Conservation (phyloP, 2,113 vertebrate genomes). For the Eurystomus gularis region DNA sequence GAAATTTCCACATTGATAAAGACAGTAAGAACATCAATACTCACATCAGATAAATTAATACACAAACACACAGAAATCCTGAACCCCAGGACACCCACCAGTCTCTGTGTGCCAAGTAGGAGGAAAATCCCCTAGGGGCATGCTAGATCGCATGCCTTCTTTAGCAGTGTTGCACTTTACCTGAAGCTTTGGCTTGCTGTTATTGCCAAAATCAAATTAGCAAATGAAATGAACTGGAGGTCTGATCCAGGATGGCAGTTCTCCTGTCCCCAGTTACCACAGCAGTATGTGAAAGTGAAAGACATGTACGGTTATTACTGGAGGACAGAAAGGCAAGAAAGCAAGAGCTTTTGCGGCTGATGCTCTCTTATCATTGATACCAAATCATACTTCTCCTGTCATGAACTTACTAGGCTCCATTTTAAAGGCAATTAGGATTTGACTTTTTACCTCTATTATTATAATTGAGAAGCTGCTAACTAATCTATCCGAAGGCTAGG, state of each 20-base stretch:
- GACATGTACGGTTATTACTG: background rate
- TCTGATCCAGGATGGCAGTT: background rate
- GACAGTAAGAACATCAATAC: background rate
- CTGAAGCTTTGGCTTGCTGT: background rate
- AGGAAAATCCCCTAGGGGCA: background rate
- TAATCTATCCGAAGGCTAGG: background rate
- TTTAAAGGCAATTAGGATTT: background rate
- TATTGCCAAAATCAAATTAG: background rate
- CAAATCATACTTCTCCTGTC: background rate
- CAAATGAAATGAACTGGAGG: background rate
- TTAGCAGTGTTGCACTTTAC: background rate
- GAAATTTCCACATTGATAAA: background rate
- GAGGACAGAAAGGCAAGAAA: background rate
- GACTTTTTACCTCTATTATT: background rate
- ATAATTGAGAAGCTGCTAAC: background rate
- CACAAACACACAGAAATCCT: background rate
- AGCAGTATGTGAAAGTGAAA: background rate
- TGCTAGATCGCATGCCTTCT: background rate
- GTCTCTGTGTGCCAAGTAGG: background rate
- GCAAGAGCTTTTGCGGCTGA: background rate
- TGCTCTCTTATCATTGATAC: background rate
- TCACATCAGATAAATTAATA: background rate
- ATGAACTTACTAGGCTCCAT: background rate
- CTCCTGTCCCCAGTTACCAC: background rate
- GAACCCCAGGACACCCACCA: background rate